Conservation (phyloP, 30 jellyfish, hydroid and myxozoan species). For the Hydractinia echinata region DNA sequence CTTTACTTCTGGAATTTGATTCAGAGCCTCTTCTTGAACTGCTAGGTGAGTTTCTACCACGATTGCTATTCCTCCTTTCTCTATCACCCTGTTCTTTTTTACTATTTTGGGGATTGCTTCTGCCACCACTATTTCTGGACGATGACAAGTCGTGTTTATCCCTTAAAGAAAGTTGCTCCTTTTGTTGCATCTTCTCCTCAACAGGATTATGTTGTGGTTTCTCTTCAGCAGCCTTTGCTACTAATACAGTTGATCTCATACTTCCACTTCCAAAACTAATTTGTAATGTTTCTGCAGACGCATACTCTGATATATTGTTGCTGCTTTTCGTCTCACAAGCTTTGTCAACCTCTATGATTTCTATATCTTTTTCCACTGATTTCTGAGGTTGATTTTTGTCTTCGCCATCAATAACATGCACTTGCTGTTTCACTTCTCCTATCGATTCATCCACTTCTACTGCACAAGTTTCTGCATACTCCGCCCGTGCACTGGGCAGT, state of each 20-base stretch:
- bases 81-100: background rate
- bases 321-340: too few species aligned
- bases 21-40: background rate
- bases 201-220: too few species aligned
- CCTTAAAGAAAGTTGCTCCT: too few species aligned
- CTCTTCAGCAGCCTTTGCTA: too few species aligned
- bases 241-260: background rate
- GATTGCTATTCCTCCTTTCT: background rate
- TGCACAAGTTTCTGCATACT: background rate
- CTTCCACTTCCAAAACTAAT: conserved; percentile 3
- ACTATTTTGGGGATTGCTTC: too few species aligned
- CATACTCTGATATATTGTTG: too few species aligned
- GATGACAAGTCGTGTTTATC: too few species aligned
- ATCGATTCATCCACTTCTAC: background rate
- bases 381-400: background rate
- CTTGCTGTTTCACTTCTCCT: background rate
- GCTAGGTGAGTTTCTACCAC: background rate
- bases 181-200: too few species aligned
- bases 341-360: background rate
- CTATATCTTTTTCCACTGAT: background rate
- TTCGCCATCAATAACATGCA: background rate
- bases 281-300: background rate
- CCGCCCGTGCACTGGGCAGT: background rate
- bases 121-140: too few species aligned
- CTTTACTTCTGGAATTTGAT: background rate